Conservation (phyloP, 2,888 invertebrate species). For the Rhagonycha lutea region DNA sequence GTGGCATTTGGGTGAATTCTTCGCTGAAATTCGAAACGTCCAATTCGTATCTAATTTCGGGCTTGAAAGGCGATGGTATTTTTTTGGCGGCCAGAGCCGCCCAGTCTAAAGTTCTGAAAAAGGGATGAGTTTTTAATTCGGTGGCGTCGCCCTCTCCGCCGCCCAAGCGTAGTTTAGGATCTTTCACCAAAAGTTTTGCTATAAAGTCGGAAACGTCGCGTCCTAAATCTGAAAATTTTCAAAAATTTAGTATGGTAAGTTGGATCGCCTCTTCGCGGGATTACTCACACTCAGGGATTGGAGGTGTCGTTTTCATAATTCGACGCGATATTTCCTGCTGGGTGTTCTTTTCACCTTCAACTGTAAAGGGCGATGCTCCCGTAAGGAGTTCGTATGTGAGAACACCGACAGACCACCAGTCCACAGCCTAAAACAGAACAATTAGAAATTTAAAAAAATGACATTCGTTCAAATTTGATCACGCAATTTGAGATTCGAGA, state of each 20-base stretch:
- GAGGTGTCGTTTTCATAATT: slow-evolving; percentile 86
- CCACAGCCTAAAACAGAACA: slow-evolving; percentile 76
- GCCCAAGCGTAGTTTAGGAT: slow-evolving; percentile 85
- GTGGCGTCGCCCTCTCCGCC: slow-evolving; percentile 83
- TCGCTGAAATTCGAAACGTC: slow-evolving; percentile 97
- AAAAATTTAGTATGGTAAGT: neutral
- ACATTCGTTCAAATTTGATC: too few species aligned
- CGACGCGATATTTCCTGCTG: slow-evolving; percentile 93
- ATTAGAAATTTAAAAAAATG: too few species aligned
- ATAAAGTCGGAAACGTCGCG: slow-evolving; percentile 78
- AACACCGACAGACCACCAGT: slow-evolving; percentile 99
- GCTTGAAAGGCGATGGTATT: slow-evolving; percentile 87
- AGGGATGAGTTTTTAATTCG: slow-evolving; percentile 88
- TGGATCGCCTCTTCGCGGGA: neutral
- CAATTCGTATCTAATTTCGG: slow-evolving; percentile 80
- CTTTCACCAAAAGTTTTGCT: slow-evolving; percentile 81
- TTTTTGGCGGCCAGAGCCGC: slow-evolving; percentile 75
- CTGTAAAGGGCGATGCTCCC: slow-evolving; percentile 96
- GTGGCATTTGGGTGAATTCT: slow-evolving; percentile 92
- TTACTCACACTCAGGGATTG: slow-evolving; percentile 74
- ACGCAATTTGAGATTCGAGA: too few species aligned
- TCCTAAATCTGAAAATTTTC: slow-evolving; percentile 61
- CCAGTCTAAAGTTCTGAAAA: slow-evolving; percentile 89
- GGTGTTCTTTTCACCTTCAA: slow-evolving; percentile 90
- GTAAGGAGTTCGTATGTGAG: slow-evolving; percentile 94